These are phyloP conservation scores for Cephalopachus bancanus DNA, from an alignment of 2,797 vertebrate species.

Conservation along the genomic window DNA sequence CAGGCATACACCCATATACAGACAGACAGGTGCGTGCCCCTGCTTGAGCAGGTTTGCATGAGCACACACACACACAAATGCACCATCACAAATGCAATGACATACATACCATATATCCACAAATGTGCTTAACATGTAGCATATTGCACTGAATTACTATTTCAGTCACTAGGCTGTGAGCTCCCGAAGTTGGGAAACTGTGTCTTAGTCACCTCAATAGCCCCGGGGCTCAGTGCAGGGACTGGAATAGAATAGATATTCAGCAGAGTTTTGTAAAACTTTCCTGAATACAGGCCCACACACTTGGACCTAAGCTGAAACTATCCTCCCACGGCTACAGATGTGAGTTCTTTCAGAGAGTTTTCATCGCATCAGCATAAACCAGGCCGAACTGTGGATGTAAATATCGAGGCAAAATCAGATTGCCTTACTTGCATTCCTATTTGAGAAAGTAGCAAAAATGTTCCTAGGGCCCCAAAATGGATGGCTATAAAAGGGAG, in stretches of 20 bases:
- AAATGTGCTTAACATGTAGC: neutral
- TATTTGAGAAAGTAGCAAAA: neutral
- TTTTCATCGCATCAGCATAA: constrained; percentile 15
- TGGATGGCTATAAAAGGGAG: too few relatives aligned
- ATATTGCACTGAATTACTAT: accelerated
- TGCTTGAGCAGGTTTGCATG: neutral
- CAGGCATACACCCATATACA: accelerated
- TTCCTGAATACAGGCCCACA: neutral
- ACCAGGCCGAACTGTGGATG: neutral
- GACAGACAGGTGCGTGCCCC: neutral
- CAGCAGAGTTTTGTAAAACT: constrained; percentile 22
- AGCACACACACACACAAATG: neutral
- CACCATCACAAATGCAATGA: neutral
- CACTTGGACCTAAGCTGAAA: constrained; percentile 1
- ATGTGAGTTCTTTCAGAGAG: neutral
- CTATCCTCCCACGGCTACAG: neutral
- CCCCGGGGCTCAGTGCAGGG: neutral
- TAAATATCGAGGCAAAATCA: neutral
- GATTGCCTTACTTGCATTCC: neutral
- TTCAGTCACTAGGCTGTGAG: neutral
- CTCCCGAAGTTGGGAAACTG: neutral
- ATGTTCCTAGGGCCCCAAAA: neutral
- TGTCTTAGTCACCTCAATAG: neutral
- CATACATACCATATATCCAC: accelerated
- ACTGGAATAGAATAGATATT: neutral